Base-by-base conservation (phyloP, 2,797 vertebrate genomes). In the Acanthurus leucopareius region DNA sequence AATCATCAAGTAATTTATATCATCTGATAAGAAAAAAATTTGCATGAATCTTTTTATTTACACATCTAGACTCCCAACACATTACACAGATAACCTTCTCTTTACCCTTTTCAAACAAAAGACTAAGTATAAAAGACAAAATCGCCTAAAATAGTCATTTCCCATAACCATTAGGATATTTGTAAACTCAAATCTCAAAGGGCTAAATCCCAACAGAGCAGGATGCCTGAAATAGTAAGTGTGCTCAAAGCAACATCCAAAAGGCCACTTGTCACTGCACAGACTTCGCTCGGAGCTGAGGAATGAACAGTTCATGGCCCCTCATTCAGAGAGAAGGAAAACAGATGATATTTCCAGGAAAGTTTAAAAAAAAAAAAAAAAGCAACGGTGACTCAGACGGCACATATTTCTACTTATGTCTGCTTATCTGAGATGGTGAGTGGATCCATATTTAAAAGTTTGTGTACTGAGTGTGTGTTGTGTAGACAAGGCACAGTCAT, bases 191-290 rank as follows among this genome's bases (percentile, higher is more conserved):
- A 20, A 66, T 73, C 69, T 32, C 66, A 64, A 61, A 54, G 25
- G 73, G 6, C 49, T 32, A 2, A 62, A 89, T 19, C 7, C 20
- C 44, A 59, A 69, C 51, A 75, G 42, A 69, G 45, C 69, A 79
- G 54, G 60, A 58, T 15, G 19, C 62, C 75, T 76, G 45, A 90
- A 89, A 88, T 77, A 88, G 85, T 48, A 16, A 61, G 47, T 62
- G 48, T 28, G 42, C 17, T 73, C 69, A 78, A 75, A 65, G 53
- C 17, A 77, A 66, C 70, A 76, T 75, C 52, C 53, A 75, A 75
- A 70, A 80, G 47, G 45, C 17, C 51, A n/a, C 19, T 66, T 40
- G n/a, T 76, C 20, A 57, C n/a, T 56, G 42, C 15, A 13, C 13
- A 10, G 54, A 51, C 35, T 53, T n/a, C 19, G 64, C 40, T 69